A percentile compares a stretch with the other conserved stretches of the same genome.
Evolutionary conservation across 1,140 invertebrate genomes (phyloP).

Genomic region (Pseudobourletiella spinata): DNA sequence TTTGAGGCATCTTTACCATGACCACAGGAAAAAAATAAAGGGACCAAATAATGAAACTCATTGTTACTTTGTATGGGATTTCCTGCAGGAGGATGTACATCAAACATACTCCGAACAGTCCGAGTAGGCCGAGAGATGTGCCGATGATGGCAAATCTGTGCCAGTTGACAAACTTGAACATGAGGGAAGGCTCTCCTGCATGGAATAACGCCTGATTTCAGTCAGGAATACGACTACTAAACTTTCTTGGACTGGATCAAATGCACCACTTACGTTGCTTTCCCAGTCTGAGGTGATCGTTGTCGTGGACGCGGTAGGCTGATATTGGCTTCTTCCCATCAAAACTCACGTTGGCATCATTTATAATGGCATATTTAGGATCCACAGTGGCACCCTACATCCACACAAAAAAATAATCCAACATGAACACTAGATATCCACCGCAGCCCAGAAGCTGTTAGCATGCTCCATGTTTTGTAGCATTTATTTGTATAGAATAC

Average conservation of each 20-base stretch:
- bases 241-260: background rate
- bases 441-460: no score
- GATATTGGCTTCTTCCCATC: constrained; percentile 10
- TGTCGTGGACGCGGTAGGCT: constrained; percentile 9
- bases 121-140: background rate
- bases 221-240: no score
- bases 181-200: background rate
- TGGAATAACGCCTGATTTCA: no score
- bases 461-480: no score
- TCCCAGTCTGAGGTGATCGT: constrained; percentile 19
- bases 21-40: no score
- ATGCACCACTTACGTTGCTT: constrained; percentile 9
- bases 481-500: no score
- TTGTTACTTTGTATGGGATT: background rate
- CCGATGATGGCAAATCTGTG: background rate
- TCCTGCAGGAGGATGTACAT: background rate
- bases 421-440: no score
- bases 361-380: constrained; percentile 17
- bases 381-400: constrained; percentile 12
- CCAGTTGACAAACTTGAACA: constrained; percentile 7
- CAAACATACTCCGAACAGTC: background rate
- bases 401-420: background rate
- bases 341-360: constrained; percentile 15
- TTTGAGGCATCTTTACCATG: no score
- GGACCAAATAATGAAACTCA: no score